phyloP scores from a whole-genome alignment of 2,888 invertebrate species.

The Bimastos eiseni region DNA sequence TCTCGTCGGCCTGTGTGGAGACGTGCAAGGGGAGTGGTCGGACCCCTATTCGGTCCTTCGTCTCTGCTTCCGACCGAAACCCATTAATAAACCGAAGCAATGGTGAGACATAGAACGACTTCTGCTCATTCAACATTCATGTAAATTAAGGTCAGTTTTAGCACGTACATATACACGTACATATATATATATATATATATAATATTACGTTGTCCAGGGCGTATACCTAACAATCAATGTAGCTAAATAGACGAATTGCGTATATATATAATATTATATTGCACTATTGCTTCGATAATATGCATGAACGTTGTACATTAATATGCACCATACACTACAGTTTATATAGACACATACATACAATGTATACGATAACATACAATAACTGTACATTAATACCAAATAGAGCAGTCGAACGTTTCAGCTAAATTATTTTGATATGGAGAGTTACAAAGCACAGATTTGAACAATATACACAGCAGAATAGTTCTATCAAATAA shows the following conservation, averaged over 20 bases:
- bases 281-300: neutral
- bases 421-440: neutral
- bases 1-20: neutral
- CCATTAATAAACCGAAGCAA: neutral
- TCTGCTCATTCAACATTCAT: neutral
- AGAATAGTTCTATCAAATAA: no score
- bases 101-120: neutral
- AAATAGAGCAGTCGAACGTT: neutral
- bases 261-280: neutral
- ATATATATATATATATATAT: neutral
- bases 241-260: no score
- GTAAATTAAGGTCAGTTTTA: neutral
- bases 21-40: neutral
- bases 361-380: no score
- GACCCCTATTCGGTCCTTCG: neutral
- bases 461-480: neutral
- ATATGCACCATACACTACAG: no score
- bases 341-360: no score
- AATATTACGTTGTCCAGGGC: no score
- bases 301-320: neutral
- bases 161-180: neutral
- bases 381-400: neutral
- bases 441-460: neutral
- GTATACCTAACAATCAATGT: no score
- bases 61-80: neutral